These are phyloP conservation scores for Progne subis DNA, from an alignment of 2,113 vertebrate species.

Conservation along the genomic window DNA sequence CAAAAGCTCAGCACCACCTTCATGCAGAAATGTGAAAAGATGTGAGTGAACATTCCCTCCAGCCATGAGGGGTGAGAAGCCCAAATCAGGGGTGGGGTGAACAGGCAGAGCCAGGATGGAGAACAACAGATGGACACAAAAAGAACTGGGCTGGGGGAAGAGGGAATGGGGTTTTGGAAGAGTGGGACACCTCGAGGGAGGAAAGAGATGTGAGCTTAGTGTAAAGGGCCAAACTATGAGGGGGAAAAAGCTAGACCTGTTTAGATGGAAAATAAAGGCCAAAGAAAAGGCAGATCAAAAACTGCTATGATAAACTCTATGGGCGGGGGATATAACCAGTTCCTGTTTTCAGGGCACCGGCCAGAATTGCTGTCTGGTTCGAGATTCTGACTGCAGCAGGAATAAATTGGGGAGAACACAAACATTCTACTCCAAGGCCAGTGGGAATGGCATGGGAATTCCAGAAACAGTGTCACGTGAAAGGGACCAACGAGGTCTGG, in stretches of 20 bases:
- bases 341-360: background rate
- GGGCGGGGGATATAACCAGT: background rate
- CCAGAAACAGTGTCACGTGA: rapidly evolving
- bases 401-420: background rate
- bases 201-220: background rate
- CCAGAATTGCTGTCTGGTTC: background rate
- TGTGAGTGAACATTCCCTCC: background rate
- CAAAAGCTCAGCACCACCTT: background rate
- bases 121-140: rapidly evolving
- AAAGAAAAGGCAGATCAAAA: background rate
- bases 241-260: rapidly evolving
- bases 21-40: background rate
- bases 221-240: background rate
- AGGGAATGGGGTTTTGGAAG: background rate
- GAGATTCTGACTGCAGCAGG: background rate
- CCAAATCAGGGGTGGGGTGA: background rate
- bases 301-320: background rate
- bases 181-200: background rate
- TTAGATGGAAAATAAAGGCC: background rate
- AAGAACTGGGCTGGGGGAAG: background rate
- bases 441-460: background rate
- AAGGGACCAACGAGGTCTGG: background rate
- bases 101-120: background rate
- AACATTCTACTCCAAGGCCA: background rate
- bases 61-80: background rate